These are phyloP conservation scores for Strigamia transsilvanica DNA, from an alignment of 2,888 invertebrate species.

Conservation along the genomic window DNA sequence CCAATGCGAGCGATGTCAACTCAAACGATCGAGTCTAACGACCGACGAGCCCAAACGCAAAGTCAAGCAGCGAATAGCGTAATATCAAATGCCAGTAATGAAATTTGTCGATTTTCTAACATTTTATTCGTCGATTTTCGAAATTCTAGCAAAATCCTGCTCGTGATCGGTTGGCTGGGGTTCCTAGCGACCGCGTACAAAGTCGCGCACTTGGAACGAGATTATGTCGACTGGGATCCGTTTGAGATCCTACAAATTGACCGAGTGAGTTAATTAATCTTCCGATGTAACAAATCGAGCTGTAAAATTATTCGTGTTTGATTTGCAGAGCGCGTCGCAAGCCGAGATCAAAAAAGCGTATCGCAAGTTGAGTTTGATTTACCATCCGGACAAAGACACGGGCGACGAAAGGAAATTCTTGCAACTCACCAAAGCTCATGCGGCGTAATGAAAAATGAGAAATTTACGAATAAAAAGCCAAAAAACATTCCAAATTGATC, in stretches of 20 bases:
- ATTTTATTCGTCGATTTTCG: no score
- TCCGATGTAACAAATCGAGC: no score
- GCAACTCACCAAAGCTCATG: constrained; percentile 90
- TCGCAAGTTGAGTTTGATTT: constrained; percentile 87
- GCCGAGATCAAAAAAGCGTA: constrained; percentile 95
- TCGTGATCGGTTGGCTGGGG: constrained; percentile 83
- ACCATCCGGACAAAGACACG: constrained; percentile 97
- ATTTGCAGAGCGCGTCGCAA: constrained; percentile 77
- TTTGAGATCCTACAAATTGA: constrained; percentile 94
- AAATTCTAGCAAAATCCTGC: constrained; percentile 78
- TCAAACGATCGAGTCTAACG: constrained; percentile 82
- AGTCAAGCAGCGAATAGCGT: constrained; percentile 77
- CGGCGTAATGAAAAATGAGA: constrained; percentile 62
- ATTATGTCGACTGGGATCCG: constrained; percentile 98
- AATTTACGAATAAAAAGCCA: not conserved
- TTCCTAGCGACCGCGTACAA: constrained; percentile 85
- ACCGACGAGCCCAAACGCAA: constrained; percentile 88
- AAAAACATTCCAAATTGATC: no score
- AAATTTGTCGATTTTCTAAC: no score
- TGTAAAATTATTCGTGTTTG: not conserved
- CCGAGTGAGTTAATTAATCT: constrained; percentile 68
- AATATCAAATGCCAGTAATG: constrained; percentile 58
- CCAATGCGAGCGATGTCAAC: constrained; percentile 86
- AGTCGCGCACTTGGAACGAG: constrained; percentile 96
- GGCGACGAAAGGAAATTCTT: constrained; percentile 98